Percentiles rank a stretch among this genome's conserved stretches.
Conservation (phyloP, 1,140 invertebrate species). For the Leptonema lineaticorne region DNA sequence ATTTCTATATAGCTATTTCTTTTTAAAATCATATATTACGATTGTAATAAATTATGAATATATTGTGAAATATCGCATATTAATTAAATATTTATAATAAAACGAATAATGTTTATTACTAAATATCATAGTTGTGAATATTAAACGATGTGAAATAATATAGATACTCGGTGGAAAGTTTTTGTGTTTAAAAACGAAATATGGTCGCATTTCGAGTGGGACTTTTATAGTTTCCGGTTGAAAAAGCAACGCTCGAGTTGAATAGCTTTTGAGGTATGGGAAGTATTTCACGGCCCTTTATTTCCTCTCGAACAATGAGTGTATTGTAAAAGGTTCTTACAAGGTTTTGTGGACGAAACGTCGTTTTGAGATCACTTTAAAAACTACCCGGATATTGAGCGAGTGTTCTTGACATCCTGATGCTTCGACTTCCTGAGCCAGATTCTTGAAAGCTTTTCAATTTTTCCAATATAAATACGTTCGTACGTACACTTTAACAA, state of each 20-base stretch:
- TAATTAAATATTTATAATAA: no score
- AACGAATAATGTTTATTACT: no score
- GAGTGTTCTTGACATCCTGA: conserved; percentile 25
- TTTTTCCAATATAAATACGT: neutral
- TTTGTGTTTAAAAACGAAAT: neutral
- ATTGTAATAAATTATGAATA: no score
- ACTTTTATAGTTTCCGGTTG: conserved; percentile 3
- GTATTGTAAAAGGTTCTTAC: conserved; percentile 1
- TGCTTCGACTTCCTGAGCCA: conserved; percentile 13
- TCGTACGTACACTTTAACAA: no score
- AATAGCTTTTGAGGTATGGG: neutral
- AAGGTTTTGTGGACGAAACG: neutral
- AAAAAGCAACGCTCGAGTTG: neutral
- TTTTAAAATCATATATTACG: no score
- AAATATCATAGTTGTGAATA: no score
- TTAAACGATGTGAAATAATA: no score
- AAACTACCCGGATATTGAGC: conserved; percentile 28
- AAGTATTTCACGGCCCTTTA: neutral
- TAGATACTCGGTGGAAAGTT: no score
- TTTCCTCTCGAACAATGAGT: conserved; percentile 7
- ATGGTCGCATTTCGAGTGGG: neutral
- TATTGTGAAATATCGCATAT: no score
- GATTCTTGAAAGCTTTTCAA: conserved; percentile 14
- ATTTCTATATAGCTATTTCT: no score
- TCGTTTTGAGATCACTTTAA: conserved; percentile 14